These are phyloP conservation scores for Dinoponera quadriceps DNA, from an alignment of 1,140 invertebrate species.

Conservation along the genomic window DNA sequence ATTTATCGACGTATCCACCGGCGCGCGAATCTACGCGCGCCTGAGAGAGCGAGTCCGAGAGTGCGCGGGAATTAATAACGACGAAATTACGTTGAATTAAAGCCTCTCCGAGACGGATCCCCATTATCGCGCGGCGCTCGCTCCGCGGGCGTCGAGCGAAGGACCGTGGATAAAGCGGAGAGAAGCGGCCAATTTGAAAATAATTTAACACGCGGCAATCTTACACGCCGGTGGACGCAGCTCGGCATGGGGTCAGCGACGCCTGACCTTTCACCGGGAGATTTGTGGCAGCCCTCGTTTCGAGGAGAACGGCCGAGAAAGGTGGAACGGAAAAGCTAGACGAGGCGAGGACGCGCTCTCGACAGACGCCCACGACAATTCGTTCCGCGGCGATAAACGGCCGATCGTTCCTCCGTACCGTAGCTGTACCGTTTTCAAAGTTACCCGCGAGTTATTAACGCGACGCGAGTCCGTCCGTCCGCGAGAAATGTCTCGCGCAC, in stretches of 20 bases:
- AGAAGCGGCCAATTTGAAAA: slow-evolving; percentile 60
- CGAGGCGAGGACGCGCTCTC: slow-evolving; percentile 23
- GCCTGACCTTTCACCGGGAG: slow-evolving; percentile 53
- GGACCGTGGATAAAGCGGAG: neutral
- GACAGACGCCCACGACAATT: slow-evolving; percentile 7
- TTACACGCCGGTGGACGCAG: slow-evolving; percentile 30
- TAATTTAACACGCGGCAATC: slow-evolving; percentile 60
- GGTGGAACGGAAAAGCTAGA: slow-evolving; percentile 40
- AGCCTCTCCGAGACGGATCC: slow-evolving; percentile 23
- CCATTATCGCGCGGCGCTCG: slow-evolving; percentile 22
- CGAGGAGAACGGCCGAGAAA: slow-evolving; percentile 29
- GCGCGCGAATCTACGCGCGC: neutral
- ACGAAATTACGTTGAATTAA: slow-evolving; percentile 56
- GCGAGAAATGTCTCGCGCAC: neutral
- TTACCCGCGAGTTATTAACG: slow-evolving; percentile 14
- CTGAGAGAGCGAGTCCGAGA: too few species aligned
- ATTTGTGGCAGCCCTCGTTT: slow-evolving; percentile 67
- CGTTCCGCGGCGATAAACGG: slow-evolving; percentile 25
- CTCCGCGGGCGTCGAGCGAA: slow-evolving; percentile 29
- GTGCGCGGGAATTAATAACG: slow-evolving; percentile 56
- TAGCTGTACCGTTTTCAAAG: neutral
- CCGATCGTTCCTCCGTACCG: neutral
- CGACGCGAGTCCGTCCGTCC: neutral
- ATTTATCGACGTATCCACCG: slow-evolving; percentile 48
- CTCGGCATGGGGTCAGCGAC: slow-evolving; percentile 50